Evolutionary conservation across 2,113 vertebrate species (phyloP).

Genomic region (Eidolon helvum): DNA sequence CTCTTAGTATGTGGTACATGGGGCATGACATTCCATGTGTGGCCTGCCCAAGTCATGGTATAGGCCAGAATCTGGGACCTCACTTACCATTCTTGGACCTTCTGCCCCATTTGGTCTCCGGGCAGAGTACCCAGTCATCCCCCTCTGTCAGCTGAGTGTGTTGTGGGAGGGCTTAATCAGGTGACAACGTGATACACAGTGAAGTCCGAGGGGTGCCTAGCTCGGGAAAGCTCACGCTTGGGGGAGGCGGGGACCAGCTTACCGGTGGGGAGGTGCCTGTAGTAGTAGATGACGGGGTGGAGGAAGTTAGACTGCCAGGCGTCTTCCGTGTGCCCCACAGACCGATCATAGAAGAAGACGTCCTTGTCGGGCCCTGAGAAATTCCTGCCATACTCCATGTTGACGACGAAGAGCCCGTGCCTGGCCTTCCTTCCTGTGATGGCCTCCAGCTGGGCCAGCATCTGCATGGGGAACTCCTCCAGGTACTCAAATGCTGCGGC

Average conservation of each 20-base stretch:
- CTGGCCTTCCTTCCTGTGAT: conserved; percentile 86
- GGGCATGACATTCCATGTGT: fast-evolving
- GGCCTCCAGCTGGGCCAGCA: conserved; percentile 88
- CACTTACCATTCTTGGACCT: background rate
- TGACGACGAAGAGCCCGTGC: conserved; percentile 89
- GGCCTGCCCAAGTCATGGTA: background rate
- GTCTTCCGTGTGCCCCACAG: conserved; percentile 90
- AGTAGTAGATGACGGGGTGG: conserved; percentile 97
- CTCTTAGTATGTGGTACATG: background rate
- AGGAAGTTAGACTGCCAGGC: conserved; percentile 98
- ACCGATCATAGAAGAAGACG: conserved; percentile 88
- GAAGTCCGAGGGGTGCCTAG: background rate
- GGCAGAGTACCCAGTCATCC: background rate
- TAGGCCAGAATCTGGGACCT: background rate
- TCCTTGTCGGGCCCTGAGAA: conserved; percentile 88
- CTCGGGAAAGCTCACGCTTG: fast-evolving
- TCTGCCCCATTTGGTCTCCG: background rate
- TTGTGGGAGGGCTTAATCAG: fast-evolving
- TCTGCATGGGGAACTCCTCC: conserved; percentile 93
- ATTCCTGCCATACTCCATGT: conserved; percentile 95
- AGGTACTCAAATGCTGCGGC: conserved; percentile 87
- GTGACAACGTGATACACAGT: fast-evolving
- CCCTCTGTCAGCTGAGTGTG: background rate
- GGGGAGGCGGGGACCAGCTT: background rate
- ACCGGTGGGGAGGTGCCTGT: conserved; percentile 92